Base-by-base conservation (phyloP, 2,113 vertebrate genomes). In the Micromys minutus region DNA sequence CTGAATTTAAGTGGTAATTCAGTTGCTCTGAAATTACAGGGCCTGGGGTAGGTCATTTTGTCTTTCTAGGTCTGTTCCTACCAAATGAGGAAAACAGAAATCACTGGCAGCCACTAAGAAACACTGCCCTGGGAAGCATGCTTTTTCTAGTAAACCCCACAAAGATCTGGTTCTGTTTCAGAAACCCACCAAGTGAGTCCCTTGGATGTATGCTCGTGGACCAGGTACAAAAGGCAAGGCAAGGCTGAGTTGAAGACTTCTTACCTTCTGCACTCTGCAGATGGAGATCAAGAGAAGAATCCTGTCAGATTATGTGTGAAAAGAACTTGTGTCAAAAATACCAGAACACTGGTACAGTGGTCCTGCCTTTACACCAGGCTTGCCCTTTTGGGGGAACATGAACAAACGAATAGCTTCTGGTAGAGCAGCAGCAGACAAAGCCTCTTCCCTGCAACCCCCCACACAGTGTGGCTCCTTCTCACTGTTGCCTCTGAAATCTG, bases 401-500 rank as follows among this genome's bases (percentile, higher is more conserved):
- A 76, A 86, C 31, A 19, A 76, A 86, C 31, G 16, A 67, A 94
- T 1, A 16, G 5, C 61, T 50, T 90, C 16, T 12, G 36, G 50
- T 17, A 0, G 15, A 52, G 57, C 19, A 4, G 31, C 59, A 57
- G 16, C 39, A 19, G 34, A 80, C 69, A 84, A 47, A 83, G 76
- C 61, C 19, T 22, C 3, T 16, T 16, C 86, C 12, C 2, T 29
- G 19, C 1, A 1, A 42, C 65, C 13, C 19, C 2, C 1, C 42
- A 7, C 50, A 52, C 4, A 77, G 59, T 50, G 45, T 0, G 57
- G 47, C 12, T 3, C 79, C n/a, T 72, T 10, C 21, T 72, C 71
- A 39, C 39, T 52, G 52, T 65, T 94, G 96, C 90, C 97, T 93
- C 77, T 55, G 92, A 96, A 96, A 93, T 74, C 91, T 45, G 29